These are phyloP conservation scores for Poecilia velifera DNA, from an alignment of 2,797 vertebrate species.

Conservation along the genomic window DNA sequence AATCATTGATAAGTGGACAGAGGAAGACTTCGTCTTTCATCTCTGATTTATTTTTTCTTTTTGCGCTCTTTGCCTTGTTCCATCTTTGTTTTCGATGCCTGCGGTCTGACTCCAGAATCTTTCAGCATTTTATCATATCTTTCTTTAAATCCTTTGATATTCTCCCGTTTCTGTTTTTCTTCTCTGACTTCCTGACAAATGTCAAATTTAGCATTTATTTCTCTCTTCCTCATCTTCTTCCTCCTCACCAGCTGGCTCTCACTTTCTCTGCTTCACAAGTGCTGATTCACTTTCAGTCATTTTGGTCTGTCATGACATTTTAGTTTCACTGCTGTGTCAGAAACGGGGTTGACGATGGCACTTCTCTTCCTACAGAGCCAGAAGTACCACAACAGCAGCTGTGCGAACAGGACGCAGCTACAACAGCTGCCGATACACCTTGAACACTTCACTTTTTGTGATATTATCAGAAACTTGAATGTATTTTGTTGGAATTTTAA, in stretches of 20 bases:
- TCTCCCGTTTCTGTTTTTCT: conserved; percentile 10
- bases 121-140: background rate
- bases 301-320: conserved; percentile 49
- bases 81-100: conserved; percentile 2
- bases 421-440: conserved; percentile 15
- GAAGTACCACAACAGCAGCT: too few relatives aligned
- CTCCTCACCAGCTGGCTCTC: conserved; percentile 19
- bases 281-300: conserved; percentile 34
- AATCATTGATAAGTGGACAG: conserved; percentile 90
- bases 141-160: background rate
- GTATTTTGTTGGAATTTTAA: background rate
- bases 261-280: conserved; percentile 36
- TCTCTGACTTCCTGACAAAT: conserved; percentile 43
- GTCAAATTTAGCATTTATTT: conserved; percentile 52
- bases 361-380: conserved; percentile 8
- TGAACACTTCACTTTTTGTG: background rate
- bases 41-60: conserved; percentile 1
- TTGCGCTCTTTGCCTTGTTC: conserved; percentile 8
- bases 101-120: background rate
- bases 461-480: background rate
- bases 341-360: conserved; percentile 24
- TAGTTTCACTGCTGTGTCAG: conserved; percentile 28
- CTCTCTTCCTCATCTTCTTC: background rate
- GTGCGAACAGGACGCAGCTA: background rate
- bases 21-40: conserved; percentile 53